Conservation (phyloP, 2,113 vertebrate genomes). For the Origma solitaria region DNA sequence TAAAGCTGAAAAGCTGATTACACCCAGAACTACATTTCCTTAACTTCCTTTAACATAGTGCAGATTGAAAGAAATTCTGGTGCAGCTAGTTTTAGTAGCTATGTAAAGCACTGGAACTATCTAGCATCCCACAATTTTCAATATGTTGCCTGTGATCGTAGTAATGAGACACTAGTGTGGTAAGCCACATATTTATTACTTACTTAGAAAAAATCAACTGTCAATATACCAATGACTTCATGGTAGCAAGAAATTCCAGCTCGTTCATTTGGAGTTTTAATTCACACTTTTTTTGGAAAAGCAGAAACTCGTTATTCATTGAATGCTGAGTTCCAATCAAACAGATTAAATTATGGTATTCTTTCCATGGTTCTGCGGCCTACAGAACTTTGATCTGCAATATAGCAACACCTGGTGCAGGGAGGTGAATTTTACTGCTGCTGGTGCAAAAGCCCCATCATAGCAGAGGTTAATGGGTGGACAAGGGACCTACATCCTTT, state of each 20-base stretch:
- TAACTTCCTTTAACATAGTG: background rate
- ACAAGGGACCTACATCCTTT: background rate
- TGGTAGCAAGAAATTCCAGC: background rate
- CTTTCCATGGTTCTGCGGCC: background rate
- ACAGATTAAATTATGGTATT: background rate
- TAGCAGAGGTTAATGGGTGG: background rate
- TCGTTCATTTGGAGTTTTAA: background rate
- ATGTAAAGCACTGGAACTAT: background rate
- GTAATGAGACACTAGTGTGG: background rate
- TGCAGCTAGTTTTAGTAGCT: background rate
- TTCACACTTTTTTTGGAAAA: background rate
- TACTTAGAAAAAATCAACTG: background rate
- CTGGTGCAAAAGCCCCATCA: background rate
- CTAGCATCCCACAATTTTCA: background rate
- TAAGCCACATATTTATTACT: background rate
- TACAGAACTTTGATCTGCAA: background rate
- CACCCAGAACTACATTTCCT: background rate
- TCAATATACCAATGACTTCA: background rate
- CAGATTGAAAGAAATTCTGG: background rate
- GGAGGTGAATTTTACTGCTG: slow-evolving; percentile 19
- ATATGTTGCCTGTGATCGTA: background rate
- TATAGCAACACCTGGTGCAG: background rate
- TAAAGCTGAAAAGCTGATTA: slow-evolving; percentile 11
- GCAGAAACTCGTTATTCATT: background rate
- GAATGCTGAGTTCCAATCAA: background rate